Evolutionary conservation across 1,140 invertebrate species (phyloP).

Genomic region (Diploscapter pachys): DNA sequence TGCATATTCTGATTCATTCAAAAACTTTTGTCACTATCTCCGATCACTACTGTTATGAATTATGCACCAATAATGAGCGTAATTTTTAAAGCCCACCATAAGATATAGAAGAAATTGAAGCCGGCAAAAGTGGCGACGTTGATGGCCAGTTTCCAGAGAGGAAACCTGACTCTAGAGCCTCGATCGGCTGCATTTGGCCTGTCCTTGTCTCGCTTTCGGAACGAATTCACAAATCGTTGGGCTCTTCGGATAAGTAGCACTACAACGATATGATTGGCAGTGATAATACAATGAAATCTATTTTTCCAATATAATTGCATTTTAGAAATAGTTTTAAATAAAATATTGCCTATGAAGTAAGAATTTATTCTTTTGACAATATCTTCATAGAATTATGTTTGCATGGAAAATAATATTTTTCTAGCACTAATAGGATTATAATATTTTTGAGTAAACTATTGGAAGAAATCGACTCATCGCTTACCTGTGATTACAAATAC

Average conservation of each 20-base stretch:
- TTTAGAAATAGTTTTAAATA: not conserved
- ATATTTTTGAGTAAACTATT: not conserved
- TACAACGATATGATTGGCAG: constrained; percentile 13
- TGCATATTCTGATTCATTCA: constrained; percentile 19
- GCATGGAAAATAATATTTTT: no score
- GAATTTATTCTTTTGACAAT: constrained; percentile 1
- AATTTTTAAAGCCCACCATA: constrained; percentile 40
- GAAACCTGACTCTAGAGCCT: constrained; percentile 35
- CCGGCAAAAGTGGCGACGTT: constrained; percentile 51
- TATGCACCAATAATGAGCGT: not conserved
- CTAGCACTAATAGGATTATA: no score
- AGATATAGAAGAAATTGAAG: constrained; percentile 47
- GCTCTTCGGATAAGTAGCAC: constrained; percentile 42
- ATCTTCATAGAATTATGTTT: no score
- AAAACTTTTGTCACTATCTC: not conserved
- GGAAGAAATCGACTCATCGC: not conserved
- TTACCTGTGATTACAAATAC: constrained; percentile 34
- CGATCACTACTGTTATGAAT: no score
- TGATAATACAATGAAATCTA: not conserved
- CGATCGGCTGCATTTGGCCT: constrained; percentile 2
- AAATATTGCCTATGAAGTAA: not conserved
- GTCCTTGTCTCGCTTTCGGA: constrained; percentile 29
- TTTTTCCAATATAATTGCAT: not conserved
- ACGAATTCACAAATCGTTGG: constrained; percentile 13
- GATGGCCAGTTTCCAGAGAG: constrained; percentile 49